Conservation (phyloP, 1,140 invertebrate genomes). For the Lethocerus indicus region DNA sequence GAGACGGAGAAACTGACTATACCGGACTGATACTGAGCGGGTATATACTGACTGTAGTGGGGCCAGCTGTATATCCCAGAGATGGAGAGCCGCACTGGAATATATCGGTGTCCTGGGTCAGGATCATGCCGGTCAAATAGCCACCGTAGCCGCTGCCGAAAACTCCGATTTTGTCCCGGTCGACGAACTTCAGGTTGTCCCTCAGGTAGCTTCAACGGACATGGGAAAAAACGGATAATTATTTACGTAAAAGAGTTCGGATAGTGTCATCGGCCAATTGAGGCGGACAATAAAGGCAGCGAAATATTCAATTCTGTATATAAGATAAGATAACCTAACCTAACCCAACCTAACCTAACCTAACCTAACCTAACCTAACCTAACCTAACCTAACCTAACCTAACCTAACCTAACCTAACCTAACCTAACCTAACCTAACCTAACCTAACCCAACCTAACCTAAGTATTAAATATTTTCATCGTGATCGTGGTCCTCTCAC, state of each 20-base stretch:
- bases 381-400: background rate
- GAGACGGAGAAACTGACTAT: too few relatives aligned
- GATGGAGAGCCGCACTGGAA: conserved; percentile 61
- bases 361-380: background rate
- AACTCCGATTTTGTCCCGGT: conserved; percentile 48
- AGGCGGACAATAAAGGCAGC: background rate
- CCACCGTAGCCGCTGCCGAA: conserved; percentile 57
- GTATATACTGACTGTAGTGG: conserved; percentile 19
- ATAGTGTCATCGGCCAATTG: background rate
- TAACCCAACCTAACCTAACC: background rate
- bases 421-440: background rate
- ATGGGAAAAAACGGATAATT: background rate
- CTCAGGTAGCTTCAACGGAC: conserved; percentile 37
- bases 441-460: background rate
- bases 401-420: background rate
- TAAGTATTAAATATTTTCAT: background rate
- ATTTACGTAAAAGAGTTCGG: background rate
- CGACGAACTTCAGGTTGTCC: conserved; percentile 55
- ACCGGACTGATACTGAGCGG: background rate
- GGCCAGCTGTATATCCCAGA: conserved; percentile 55
- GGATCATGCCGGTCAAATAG: conserved; percentile 49
- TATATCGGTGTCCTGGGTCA: conserved; percentile 46
- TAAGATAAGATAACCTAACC: background rate
- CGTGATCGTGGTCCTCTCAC: background rate
- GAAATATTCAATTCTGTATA: background rate